Percentiles rank a stretch among this genome's conserved stretches.
Evolutionary conservation across 2,888 invertebrate genomes (phyloP).

Genomic region (Nomada ruficornis): DNA sequence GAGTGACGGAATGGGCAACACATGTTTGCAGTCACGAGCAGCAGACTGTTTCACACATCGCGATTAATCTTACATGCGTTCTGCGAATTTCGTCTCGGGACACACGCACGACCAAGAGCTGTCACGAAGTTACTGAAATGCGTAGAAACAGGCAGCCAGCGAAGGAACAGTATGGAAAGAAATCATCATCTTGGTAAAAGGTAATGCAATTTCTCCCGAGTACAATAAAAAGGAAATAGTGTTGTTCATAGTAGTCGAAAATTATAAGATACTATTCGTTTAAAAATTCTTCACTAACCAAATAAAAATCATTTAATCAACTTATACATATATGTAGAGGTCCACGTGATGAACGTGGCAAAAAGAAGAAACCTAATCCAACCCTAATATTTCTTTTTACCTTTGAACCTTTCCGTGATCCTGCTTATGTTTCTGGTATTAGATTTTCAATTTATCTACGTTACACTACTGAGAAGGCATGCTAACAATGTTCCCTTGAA

Average conservation of each 20-base stretch:
- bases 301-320: no score
- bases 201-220: slow-evolving; percentile 11
- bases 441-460: slow-evolving; percentile 32
- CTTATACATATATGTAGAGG: neutral
- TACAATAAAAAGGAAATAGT: neutral
- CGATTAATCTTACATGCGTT: slow-evolving; percentile 70
- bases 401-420: neutral
- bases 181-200: slow-evolving; percentile 41
- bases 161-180: slow-evolving; percentile 8
- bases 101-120: slow-evolving; percentile 5
- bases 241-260: no score
- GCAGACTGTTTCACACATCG: slow-evolving; percentile 59
- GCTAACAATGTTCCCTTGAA: slow-evolving; percentile 12
- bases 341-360: neutral
- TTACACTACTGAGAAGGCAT: slow-evolving; percentile 6
- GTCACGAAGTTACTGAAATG: neutral
- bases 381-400: neutral
- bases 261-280: no score
- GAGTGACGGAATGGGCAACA: slow-evolving; percentile 69
- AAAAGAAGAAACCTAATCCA: no score
- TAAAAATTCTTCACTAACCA: no score
- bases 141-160: neutral
- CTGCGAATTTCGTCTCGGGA: slow-evolving; percentile 66
- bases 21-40: slow-evolving; percentile 64
- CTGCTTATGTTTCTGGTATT: slow-evolving; percentile 1